Evolutionary conservation across 2,113 vertebrate genomes (phyloP), one percentile per base, ranked within the genome.

Genomic region (Epinephelus fuscoguttatus): DNA sequence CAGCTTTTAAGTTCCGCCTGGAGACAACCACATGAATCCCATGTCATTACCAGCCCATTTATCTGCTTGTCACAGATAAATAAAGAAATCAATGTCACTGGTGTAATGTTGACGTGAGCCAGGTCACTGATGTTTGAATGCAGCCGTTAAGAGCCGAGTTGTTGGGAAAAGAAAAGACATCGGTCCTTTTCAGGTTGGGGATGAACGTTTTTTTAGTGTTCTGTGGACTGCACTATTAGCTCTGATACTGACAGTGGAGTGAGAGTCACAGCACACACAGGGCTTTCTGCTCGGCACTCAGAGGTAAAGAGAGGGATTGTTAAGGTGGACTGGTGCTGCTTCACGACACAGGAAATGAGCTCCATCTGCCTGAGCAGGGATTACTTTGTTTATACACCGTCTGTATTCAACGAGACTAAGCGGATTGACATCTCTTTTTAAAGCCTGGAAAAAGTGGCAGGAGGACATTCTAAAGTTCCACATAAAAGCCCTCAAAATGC

Each of bases 401-500:
- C 55, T 42, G 30, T 57, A 23, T 66, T 71, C 3, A 37, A 0
- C 3, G 7, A 27, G 23, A 55, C 21, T 13, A 4, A n/a, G 1
- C 14, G n/a, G 5, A 10, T 21, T 1, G 42, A 45, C 5, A 56
- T 70, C 13, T 10, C 14, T 25, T 37, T 45, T 45, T 69, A 49
- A 74, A 68, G 23, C 15, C 9, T 10, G 14, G 53, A 83, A 76
- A 64, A 70, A 42, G 23, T 50, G 49, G 4, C 25, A 59, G 53
- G 25, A 56, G 0, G 8, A 21, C 9, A 33, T 59, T 52, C 0
- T 2, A 55, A 66, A 78, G 56, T 74, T 56, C 13, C 64, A 59
- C 50, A 45, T 82, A 63, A 76, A 88, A 87, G 71, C 57, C 17
- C 27, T 79, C 40, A 6, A 69, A 60, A 52, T 64, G 37, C 52